phyloP scores from a whole-genome alignment of 2,888 invertebrate species.

The Sinodicranocentrus sp. region DNA sequence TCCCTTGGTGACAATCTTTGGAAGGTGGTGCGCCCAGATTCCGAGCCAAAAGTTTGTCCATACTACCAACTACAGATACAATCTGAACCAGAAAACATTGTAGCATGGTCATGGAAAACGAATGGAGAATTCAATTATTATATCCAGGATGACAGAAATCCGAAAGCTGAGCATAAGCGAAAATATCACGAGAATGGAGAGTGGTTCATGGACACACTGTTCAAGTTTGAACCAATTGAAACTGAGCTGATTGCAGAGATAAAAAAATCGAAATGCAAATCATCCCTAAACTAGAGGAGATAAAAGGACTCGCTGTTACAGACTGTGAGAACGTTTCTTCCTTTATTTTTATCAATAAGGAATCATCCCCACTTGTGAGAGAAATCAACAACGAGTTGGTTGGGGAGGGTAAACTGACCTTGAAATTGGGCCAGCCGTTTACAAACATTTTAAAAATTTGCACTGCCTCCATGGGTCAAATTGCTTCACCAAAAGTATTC shows the following conservation, averaged over 20 bases:
- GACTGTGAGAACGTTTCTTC: not conserved
- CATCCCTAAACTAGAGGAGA: not conserved
- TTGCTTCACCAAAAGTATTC: not conserved
- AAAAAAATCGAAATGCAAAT: not conserved
- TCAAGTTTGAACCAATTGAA: not conserved
- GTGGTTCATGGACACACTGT: not conserved
- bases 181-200: not conserved
- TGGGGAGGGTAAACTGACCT: not conserved
- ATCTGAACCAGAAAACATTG: not conserved
- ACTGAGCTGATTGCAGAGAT: conserved; percentile 7
- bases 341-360: not conserved
- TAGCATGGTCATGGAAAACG: not conserved
- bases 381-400: not conserved
- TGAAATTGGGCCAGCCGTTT: not conserved
- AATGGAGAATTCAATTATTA: not conserved
- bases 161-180: not conserved
- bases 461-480: too few relatives aligned
- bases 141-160: not conserved
- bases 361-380: not conserved
- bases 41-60: not conserved
- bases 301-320: not conserved
- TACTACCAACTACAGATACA: not conserved
- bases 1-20: not conserved
- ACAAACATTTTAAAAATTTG: not conserved
- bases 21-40: not conserved